phyloP scores from a whole-genome alignment of 2,888 invertebrate species.

The Troilus luridus region DNA sequence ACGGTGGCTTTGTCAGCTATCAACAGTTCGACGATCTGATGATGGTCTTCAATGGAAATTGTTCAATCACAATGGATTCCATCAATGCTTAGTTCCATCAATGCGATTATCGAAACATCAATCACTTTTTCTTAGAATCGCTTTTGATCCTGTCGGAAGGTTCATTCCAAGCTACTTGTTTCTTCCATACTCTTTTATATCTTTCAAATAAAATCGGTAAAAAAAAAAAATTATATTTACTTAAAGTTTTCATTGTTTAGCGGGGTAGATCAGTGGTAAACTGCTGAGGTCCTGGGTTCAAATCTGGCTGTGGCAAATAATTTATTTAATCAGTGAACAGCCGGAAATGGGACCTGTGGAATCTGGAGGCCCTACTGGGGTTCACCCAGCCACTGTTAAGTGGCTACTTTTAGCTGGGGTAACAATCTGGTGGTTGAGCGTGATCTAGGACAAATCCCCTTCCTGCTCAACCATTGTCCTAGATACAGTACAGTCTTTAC shows the following conservation, averaged over 20 bases:
- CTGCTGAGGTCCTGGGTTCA: no score
- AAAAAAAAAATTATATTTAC: neutral
- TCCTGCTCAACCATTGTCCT: no score
- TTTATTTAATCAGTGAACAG: no score
- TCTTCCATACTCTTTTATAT: neutral
- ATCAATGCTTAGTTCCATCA: neutral
- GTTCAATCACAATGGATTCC: conserved; percentile 8
- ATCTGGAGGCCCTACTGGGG: no score
- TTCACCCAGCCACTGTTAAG: no score
- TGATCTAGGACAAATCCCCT: no score
- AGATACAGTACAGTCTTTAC: no score
- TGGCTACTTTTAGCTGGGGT: no score
- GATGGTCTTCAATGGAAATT: conserved; percentile 2
- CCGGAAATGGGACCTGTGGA: no score
- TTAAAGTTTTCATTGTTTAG: neutral
- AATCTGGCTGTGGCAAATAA: no score
- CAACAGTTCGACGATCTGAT: conserved; percentile 12
- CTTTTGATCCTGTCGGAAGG: neutral
- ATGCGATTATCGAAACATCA: conserved; percentile 14
- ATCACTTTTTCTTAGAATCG: neutral
- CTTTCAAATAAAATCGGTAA: neutral
- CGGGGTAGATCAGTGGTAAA: neutral
- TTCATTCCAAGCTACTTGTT: neutral
- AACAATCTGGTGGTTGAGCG: no score
- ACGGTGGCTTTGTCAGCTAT: neutral